Percentiles rank a stretch among this genome's conserved stretches.
Evolutionary conservation across 1,140 invertebrate species (phyloP).

Genomic region (Physella acuta): DNA sequence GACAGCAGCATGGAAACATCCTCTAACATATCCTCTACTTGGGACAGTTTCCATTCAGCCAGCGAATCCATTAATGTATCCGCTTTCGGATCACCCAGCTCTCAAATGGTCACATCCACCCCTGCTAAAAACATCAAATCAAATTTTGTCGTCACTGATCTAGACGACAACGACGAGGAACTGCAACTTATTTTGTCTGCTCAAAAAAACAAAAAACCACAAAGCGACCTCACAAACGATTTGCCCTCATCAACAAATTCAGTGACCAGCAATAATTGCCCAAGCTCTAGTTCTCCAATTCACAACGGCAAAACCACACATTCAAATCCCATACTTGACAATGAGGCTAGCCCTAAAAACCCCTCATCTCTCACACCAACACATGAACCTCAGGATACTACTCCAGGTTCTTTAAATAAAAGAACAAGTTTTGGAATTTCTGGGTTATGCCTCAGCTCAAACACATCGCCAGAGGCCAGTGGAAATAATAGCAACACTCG

Average conservation of each 20-base stretch:
- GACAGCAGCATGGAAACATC: constrained; percentile 25
- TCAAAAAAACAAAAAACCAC: constrained; percentile 24
- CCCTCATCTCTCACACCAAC: too few relatives aligned
- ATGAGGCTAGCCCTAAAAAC: too few relatives aligned
- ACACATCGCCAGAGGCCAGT: too few relatives aligned
- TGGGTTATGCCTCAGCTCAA: constrained; percentile 5
- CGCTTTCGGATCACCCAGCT: neutral
- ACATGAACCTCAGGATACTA: too few relatives aligned
- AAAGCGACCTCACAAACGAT: too few relatives aligned
- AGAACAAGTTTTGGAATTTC: constrained; percentile 20
- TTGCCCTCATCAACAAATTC: too few relatives aligned
- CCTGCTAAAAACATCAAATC: neutral
- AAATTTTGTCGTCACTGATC: neutral
- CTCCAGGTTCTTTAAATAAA: too few relatives aligned
- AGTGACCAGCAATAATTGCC: too few relatives aligned
- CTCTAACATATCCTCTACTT: neutral
- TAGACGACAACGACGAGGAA: constrained; percentile 28
- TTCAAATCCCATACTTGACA: too few relatives aligned
- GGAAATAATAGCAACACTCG: too few relatives aligned
- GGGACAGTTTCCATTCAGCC: constrained; percentile 20
- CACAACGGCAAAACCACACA: too few relatives aligned
- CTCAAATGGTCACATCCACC: neutral
- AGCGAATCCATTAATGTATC: neutral
- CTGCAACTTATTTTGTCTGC: constrained; percentile 26
- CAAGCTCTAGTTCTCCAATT: too few relatives aligned